A percentile compares a stretch with the other conserved stretches of the same genome.
These are phyloP conservation scores for Folsomia manolachei DNA, from an alignment of 2,888 invertebrate species.

Conservation along the genomic window DNA sequence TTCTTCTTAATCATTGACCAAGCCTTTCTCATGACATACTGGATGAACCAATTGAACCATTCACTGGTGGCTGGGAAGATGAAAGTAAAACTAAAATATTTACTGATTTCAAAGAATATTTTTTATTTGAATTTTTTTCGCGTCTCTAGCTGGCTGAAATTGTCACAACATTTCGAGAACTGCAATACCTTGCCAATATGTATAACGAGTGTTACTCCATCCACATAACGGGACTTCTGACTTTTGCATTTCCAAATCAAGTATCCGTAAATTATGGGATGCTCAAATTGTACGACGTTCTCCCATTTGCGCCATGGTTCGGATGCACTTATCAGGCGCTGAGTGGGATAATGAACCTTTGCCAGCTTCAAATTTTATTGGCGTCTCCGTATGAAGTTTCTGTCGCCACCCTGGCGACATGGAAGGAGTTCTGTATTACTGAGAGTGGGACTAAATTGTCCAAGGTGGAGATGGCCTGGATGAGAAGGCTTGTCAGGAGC, in stretches of 20 bases:
- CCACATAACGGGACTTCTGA: constrained; percentile 6
- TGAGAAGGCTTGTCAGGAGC: background rate
- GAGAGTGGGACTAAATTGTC: background rate
- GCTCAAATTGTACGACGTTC: constrained; percentile 1
- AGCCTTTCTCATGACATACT: constrained; percentile 11
- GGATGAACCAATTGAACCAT: too few relatives aligned
- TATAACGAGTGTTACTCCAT: constrained; percentile 12
- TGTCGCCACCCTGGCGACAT: background rate
- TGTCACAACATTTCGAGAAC: background rate
- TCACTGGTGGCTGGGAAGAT: too few relatives aligned
- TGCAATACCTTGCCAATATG: background rate
- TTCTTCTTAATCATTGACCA: background rate
- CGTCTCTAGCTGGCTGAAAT: background rate
- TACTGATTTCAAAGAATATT: background rate
- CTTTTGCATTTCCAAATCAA: constrained; percentile 19
- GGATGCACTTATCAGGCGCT: constrained; percentile 10
- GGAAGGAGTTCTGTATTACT: background rate
- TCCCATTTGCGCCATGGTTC: constrained; percentile 11
- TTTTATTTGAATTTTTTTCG: background rate
- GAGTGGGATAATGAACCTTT: constrained; percentile 13
- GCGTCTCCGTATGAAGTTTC: constrained; percentile 14
- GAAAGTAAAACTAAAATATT: background rate
- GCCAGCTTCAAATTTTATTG: constrained; percentile 8
- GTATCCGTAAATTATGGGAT: constrained; percentile 18
- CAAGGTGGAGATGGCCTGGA: background rate